Base-by-base conservation (phyloP, 2,888 invertebrate genomes). In the Caenorhabditis sp. region DNA sequence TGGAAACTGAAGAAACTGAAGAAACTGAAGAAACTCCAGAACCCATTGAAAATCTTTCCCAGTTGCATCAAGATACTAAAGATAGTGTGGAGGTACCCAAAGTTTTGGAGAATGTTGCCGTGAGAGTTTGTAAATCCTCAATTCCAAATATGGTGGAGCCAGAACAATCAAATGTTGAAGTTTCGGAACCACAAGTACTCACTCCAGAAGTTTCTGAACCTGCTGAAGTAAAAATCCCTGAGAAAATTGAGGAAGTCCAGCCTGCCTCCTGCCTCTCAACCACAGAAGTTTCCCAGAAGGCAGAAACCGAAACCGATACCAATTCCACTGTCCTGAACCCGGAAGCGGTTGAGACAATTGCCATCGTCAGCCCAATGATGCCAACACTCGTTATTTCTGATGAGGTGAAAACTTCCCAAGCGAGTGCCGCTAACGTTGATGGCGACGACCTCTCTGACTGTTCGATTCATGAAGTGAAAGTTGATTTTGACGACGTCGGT, bases 371-470 rank as follows among this genome's bases (percentile, higher is more conserved):
- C 32, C 51, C 55, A 55, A 26, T 44, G 18, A 62, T 72, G 72
- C 55, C 72, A 74, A 67, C 37, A 50, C 51, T 67, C 67, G 58
- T 76, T 67, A 76, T 61, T 65, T 67, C 61, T 67, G 67, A 76
- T 61, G 76, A 67, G 60, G 61, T 76, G 55, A 67, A 67, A 61
- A 67, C 67, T 20, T 44, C 61, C 28, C 32, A 11, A 20, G 20
- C 58, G 22, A n/a, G 55, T 51, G 24, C 58, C 4, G 32, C 32
- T 6, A 9, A 32, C 32, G 32, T 32, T 44, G 65, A 58, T n/a
- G n/a, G n/a, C 18, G 60, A 50, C 37, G 50, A 74, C 65, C 20
- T 51, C 28, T 72, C 64, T 35, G 58, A 58, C 47, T 28, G 72
- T 72, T 65, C 65, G 40, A 20, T 64, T 18, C 72, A 74, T 50